Evolutionary conservation across 2,113 vertebrate genomes (phyloP), one percentile per base, ranked within the genome.

Genomic region (Hyperoodon ampullatus): DNA sequence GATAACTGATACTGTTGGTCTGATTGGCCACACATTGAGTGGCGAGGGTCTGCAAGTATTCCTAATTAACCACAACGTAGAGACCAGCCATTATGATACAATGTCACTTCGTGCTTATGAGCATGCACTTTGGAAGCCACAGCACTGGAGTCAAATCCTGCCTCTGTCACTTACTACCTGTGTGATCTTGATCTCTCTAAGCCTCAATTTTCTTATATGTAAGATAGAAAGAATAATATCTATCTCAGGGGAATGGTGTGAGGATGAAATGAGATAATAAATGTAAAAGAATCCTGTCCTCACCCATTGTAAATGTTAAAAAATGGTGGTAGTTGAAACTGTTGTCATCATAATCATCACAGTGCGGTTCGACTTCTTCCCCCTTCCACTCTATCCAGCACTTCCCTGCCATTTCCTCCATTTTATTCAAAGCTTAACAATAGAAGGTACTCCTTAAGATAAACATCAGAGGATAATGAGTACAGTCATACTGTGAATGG

Each of bases 391-490:
- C 33, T 30, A 42, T 14, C 12, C 23, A 78, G n/a, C 11, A 47
- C 18, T 68, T 60, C 14, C 23, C 28, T 86, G 18, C 19, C 21
- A 55, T 63, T 90, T 65, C 7, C 1, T 42, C 24, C 18, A 8
- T 75, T 94, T 90, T 80, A 61, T 83, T 81, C 85, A 87, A 70
- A 96, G 74, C 42, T 87, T 89, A 68, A 88, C 50, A n/a, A 74
- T 70, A 55, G 65, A 92, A 24, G 33, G 19, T 16, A 82, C 35
- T 90, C 61, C 18, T 33, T 90, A 86, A 63, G 71, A 39, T 70
- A 91, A 93, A 47, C 21, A 74, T 87, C 28, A 95, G 53, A 94
- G 28, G 61, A 33, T 44, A 72, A 65, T 30, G 26, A 50, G 55
- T 26, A 88, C 14, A 47, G 78, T 3, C 16, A 12, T n/a, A 80